Base-by-base conservation (phyloP, 2,888 invertebrate genomes). In the Epinotia nisella region DNA sequence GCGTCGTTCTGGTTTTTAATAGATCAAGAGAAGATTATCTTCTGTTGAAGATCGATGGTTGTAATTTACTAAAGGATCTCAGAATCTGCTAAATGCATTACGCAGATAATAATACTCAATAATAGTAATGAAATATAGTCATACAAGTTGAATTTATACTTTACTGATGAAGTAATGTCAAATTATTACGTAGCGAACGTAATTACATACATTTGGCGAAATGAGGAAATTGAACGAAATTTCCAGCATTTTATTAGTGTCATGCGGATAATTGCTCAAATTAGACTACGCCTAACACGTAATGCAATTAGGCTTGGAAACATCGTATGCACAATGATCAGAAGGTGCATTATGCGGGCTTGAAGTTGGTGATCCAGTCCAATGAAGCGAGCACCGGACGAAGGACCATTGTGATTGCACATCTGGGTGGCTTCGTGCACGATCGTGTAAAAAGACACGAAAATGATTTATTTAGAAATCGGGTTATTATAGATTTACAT, bases 401-500 rank as follows among this genome's bases (percentile, higher is more conserved):
- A 61, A 39, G 51, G 62, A 69, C 49, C 35, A 58, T 41, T 69
- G 51, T 41, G 56, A 69, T 51, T 59, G 62, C 41, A 64, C 59
- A 68, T 51, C 51, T 73, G 41, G 62, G 53, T 53, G 24, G 17
- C 39, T 49, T 51, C 39, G 13, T 49, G 24, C 24, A 61, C 65
- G 29, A 53, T 45, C 13, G 24, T 61, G 60, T 35, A 60, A 24
- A 35, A 67, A 61, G 55, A 21, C 19, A 56, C 67, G 55, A 72
- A 70, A 66, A 66, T 71, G 7, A 17, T 66, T 41, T 56, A 70
- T 64, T 55, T 51, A 58, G 59, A 69, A 73, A 64, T 9, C 68
- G 39, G 58, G 49, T 56, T 60, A 55, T 56, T 62, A 62, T 24
- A 58, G 21, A 73, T 73, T 73, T 62, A 62, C 69, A 73, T 69